These are phyloP conservation scores for Triplophysa tibetana DNA, from an alignment of 2,113 vertebrate genomes.

Conservation along the genomic window DNA sequence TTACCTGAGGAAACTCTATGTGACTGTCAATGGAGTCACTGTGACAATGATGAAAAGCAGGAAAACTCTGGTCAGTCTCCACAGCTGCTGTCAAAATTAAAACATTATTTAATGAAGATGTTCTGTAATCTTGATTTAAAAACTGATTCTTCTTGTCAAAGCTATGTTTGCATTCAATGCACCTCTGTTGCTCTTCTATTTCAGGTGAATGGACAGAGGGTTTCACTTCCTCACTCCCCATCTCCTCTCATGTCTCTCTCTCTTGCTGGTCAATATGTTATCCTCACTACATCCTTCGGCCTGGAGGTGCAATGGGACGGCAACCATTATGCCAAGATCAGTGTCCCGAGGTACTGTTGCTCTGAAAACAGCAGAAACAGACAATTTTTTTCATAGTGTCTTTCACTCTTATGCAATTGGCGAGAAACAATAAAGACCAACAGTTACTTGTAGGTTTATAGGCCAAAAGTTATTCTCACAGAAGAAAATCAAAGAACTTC, in stretches of 20 bases:
- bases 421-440: neutral
- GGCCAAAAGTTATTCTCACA: neutral
- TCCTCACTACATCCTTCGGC: constrained; percentile 73
- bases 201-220: constrained; percentile 72
- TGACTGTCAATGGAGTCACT: constrained; percentile 69
- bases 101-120: neutral
- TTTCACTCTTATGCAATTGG: neutral
- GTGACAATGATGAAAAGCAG: constrained; percentile 76
- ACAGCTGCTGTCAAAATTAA: neutral
- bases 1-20: constrained; percentile 73
- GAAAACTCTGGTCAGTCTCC: constrained; percentile 70
- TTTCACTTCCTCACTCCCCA: constrained; percentile 72
- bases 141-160: too few relatives aligned
- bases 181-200: neutral
- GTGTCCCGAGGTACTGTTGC: constrained; percentile 69
- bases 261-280: constrained; percentile 77
- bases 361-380: neutral
- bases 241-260: constrained; percentile 66
- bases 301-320: constrained; percentile 80
- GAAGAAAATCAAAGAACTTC: neutral
- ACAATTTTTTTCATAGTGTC: neutral
- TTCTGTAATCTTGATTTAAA: too few relatives aligned
- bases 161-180: neutral
- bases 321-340: constrained; percentile 76
- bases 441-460: neutral